phyloP scores from a whole-genome alignment of 2,113 vertebrate species.

The Calidris pygmaea region DNA sequence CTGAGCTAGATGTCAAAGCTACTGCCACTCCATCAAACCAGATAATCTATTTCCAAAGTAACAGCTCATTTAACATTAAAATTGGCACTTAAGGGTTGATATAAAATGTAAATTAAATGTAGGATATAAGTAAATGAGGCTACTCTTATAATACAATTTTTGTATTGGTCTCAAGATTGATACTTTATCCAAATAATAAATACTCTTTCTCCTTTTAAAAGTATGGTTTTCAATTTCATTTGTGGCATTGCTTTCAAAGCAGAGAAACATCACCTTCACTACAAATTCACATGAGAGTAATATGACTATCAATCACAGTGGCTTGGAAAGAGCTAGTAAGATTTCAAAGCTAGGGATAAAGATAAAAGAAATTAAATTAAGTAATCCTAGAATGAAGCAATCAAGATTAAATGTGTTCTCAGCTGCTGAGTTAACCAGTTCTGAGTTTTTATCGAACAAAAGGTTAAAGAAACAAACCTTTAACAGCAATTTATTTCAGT shows the following conservation, averaged over 20 bases:
- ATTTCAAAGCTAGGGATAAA: conserved; percentile 59
- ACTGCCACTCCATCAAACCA: conserved; percentile 34
- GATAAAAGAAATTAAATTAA: conserved; percentile 72
- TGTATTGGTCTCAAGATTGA: conserved; percentile 10
- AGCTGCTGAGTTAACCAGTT: conserved; percentile 53
- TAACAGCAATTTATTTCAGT: conserved; percentile 34
- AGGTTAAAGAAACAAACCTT: conserved; percentile 32
- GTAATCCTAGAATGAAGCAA: conserved; percentile 61
- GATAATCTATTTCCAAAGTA: conserved; percentile 57
- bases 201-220: conserved; percentile 8
- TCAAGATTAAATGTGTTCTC: conserved; percentile 64
- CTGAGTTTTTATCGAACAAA: conserved; percentile 30
- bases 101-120: conserved; percentile 65
- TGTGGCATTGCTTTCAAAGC: conserved; percentile 60
- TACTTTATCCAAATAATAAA: conserved; percentile 40
- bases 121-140: conserved; percentile 22
- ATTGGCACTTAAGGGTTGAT: conserved; percentile 49
- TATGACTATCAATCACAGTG: conserved; percentile 58
- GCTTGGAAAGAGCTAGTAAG: conserved; percentile 50
- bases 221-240: conserved; percentile 44
- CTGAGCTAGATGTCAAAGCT: conserved; percentile 4
- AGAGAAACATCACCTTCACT: conserved; percentile 59
- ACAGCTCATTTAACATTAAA: conserved; percentile 59
- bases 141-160: background rate
- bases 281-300: conserved; percentile 62